Evolutionary conservation across 2,113 vertebrate genomes (phyloP).

Genomic region (Neodontobutis hainanensis): DNA sequence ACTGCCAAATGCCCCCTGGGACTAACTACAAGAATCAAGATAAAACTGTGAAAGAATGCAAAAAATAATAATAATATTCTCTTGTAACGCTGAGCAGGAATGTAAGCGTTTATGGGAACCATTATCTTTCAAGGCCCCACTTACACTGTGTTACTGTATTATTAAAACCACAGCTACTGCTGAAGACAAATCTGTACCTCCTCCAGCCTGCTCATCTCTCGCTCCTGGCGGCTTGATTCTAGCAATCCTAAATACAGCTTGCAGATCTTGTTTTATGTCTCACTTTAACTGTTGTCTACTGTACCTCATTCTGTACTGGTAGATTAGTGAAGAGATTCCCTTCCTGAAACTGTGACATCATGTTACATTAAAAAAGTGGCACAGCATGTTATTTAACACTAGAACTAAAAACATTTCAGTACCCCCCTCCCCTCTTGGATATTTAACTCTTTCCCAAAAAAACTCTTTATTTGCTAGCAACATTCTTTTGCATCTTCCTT

Average conservation of each 20-base stretch:
- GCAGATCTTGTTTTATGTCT: constrained; percentile 26
- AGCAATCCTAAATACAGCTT: constrained; percentile 22
- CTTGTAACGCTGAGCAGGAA: constrained; percentile 37
- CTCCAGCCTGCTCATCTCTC: constrained; percentile 32
- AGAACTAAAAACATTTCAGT: no score
- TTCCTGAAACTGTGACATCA: neutral
- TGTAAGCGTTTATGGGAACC: constrained; percentile 28
- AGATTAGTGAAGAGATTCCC: constrained; percentile 39
- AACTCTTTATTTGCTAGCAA: no score
- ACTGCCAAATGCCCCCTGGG: constrained; percentile 12
- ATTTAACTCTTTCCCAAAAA: no score
- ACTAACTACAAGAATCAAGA: constrained; percentile 4
- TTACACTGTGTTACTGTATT: constrained; percentile 24
- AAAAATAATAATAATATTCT: constrained; percentile 29
- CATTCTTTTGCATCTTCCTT: no score
- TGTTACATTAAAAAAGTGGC: no score
- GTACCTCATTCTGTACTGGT: constrained; percentile 18
- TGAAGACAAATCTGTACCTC: constrained; percentile 17
- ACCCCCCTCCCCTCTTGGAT: no score
- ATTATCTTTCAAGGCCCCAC: constrained; percentile 46
- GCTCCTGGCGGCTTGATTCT: constrained; percentile 25
- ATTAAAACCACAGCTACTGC: constrained; percentile 41
- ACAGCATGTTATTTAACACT: no score
- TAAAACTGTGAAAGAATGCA: constrained; percentile 20
- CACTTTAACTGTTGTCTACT: constrained; percentile 25